Conservation (phyloP, 2,888 invertebrate species). For the Schizaphis graminum region DNA sequence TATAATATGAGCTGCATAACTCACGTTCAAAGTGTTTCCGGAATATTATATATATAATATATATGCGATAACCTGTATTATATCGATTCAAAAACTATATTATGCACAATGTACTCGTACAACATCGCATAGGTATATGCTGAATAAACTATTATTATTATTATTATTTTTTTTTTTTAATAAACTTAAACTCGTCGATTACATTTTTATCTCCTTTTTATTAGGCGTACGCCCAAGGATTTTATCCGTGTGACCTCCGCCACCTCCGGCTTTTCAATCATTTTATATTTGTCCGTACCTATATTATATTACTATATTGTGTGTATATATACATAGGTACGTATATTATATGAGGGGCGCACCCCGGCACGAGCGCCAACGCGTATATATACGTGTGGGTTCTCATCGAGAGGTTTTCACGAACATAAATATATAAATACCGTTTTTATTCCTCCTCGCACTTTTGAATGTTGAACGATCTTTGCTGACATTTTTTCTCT, state of each 20-base stretch:
- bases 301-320: neutral
- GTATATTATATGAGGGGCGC: neutral
- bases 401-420: constrained; percentile 28
- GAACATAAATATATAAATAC: neutral
- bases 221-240: constrained; percentile 25
- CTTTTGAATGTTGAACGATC: constrained; percentile 50
- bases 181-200: constrained; percentile 53
- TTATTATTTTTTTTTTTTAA: constrained; percentile 37
- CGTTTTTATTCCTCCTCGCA: constrained; percentile 1
- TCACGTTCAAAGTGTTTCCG: neutral
- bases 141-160: neutral
- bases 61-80: neutral
- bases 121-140: neutral
- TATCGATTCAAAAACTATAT: neutral
- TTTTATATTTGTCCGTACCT: constrained; percentile 38
- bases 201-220: constrained; percentile 49
- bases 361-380: neutral
- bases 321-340: neutral
- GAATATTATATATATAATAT: neutral
- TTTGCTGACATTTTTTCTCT: constrained; percentile 49
- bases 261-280: constrained; percentile 46
- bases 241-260: neutral
- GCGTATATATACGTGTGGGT: neutral
- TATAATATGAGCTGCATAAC: neutral
- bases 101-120: neutral